Evolutionary conservation across 2,113 vertebrate genomes (phyloP).

Genomic region (Lipotes vexillifer): DNA sequence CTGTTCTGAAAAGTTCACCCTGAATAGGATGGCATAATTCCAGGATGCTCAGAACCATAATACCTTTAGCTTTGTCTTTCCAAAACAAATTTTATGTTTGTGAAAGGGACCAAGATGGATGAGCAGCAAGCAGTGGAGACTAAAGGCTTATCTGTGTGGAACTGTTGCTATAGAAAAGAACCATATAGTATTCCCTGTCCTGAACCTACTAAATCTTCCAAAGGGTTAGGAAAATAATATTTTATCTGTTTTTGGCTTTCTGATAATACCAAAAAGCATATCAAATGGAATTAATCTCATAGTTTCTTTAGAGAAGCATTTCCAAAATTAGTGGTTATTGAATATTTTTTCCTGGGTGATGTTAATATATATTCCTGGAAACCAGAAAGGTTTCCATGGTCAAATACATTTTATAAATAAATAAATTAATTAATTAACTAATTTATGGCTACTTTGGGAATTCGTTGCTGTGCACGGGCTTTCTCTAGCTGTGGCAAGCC

Average conservation of each 20-base stretch:
- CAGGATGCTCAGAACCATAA: conserved; percentile 28
- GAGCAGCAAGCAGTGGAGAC: not conserved
- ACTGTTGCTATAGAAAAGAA: not conserved
- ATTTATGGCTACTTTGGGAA: no score
- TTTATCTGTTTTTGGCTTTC: not conserved
- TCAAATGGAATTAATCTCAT: not conserved
- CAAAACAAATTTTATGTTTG: conserved; percentile 35
- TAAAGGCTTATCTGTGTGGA: conserved; percentile 8
- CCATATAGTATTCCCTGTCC: not conserved
- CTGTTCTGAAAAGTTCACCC: conserved; percentile 35
- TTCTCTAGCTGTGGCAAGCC: no score
- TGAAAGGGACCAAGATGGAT: conserved; percentile 37
- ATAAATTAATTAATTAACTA: no score
- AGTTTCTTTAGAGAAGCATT: conserved; percentile 28
- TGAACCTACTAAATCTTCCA: conserved; percentile 5
- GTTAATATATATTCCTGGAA: conserved; percentile 17
- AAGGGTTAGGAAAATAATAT: not conserved
- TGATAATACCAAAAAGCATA: not conserved
- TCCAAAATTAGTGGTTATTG: not conserved
- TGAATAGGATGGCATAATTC: conserved; percentile 26
- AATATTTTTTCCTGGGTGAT: conserved; percentile 7
- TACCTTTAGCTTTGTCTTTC: conserved; percentile 47
- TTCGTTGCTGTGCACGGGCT: no score
- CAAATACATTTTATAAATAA: not conserved
- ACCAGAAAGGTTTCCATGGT: not conserved